Evolutionary conservation across 2,797 vertebrate genomes (phyloP).

Genomic region (Botia kubotai): DNA sequence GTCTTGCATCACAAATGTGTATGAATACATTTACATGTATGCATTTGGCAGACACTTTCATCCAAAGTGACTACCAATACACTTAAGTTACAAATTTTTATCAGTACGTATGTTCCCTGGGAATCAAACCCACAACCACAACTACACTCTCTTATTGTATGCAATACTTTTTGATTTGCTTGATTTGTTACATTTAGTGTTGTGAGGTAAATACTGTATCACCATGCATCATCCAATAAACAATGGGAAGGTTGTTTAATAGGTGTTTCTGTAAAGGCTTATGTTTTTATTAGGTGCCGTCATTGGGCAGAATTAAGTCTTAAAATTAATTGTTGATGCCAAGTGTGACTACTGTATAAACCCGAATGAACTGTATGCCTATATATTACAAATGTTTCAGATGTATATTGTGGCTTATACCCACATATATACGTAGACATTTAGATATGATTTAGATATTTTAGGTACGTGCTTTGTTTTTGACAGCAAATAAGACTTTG

Average conservation of each 20-base stretch:
- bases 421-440: background rate
- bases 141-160: background rate
- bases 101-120: too few relatives aligned
- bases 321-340: background rate
- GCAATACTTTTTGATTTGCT: background rate
- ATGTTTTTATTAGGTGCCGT: slow-evolving; percentile 37
- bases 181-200: background rate
- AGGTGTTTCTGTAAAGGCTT: slow-evolving; percentile 18
- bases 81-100: too few relatives aligned
- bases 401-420: slow-evolving; percentile 1
- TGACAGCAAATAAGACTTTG: slow-evolving; percentile 24
- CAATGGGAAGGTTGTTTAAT: slow-evolving; percentile 16
- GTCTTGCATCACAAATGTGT: background rate
- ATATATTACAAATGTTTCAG: slow-evolving; percentile 4
- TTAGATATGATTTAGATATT: too few relatives aligned
- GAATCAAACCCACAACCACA: too few relatives aligned
- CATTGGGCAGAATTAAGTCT: slow-evolving; percentile 19
- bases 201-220: background rate
- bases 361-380: background rate
- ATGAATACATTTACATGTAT: too few relatives aligned
- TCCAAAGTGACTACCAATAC: too few relatives aligned
- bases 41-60: too few relatives aligned
- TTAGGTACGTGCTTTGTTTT: background rate
- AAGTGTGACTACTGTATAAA: background rate
- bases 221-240: background rate